These are phyloP conservation scores for Zoanthus solanderi DNA, from an alignment of 92 coral and sea anemone species.

Conservation along the genomic window DNA sequence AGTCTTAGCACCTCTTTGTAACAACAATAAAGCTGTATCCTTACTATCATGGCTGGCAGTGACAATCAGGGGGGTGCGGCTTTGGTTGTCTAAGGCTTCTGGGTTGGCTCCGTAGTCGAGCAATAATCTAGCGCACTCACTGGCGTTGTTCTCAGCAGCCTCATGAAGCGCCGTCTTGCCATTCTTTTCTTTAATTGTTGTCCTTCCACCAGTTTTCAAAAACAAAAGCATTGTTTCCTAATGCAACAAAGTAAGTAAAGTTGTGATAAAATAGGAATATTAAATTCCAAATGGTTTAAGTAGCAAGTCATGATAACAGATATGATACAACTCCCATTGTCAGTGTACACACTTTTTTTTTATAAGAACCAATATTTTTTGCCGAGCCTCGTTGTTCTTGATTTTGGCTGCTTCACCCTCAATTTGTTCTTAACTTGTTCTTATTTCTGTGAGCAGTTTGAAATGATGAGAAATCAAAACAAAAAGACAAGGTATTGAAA, in stretches of 20 bases:
- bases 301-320: no score
- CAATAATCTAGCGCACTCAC: conserved; percentile 15
- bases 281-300: no score
- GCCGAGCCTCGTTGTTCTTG: no score
- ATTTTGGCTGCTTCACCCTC: no score
- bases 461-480: no score
- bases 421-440: no score
- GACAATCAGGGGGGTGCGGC: conserved; percentile 43
- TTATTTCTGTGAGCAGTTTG: no score
- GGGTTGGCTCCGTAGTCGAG: conserved; percentile 15
- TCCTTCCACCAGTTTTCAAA: background rate
- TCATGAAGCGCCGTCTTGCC: conserved; percentile 25
- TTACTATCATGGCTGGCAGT: conserved; percentile 11
- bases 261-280: background rate
- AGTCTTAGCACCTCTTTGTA: conserved; percentile 13
- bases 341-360: no score
- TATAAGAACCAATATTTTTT: no score
- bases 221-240: conserved; percentile 18
- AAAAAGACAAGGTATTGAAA: no score
- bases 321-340: no score
- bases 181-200: background rate
- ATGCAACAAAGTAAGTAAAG: background rate
- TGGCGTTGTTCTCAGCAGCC: conserved; percentile 35
- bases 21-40: conserved; percentile 8
- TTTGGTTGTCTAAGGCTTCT: conserved; percentile 16